Conservation (phyloP, 2,888 invertebrate species). For the Thecophora atra region DNA sequence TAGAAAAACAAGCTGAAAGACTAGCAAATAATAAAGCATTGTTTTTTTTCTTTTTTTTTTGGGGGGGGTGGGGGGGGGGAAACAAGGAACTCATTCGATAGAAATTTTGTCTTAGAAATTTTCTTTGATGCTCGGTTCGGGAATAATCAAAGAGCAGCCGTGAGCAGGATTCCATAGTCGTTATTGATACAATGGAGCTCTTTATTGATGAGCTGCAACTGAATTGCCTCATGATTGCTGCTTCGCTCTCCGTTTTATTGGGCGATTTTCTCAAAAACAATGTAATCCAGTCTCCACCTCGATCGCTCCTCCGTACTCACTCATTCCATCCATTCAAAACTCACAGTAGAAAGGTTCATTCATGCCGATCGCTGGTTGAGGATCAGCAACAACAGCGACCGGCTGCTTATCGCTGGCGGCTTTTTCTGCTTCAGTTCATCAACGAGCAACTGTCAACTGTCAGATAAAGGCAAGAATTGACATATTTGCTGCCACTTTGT, state of each 20-base stretch:
- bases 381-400: background rate
- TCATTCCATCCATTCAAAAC: background rate
- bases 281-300: background rate
- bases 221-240: background rate
- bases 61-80: background rate
- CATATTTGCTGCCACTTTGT: conserved; percentile 39
- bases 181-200: conserved; percentile 9
- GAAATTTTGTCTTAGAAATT: background rate
- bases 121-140: background rate
- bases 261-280: background rate
- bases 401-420: conserved; percentile 5
- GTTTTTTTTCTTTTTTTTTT: background rate
- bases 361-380: background rate
- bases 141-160: too few relatives aligned
- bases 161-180: background rate
- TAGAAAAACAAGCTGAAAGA: background rate
- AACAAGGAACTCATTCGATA: background rate
- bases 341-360: too few relatives aligned
- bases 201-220: conserved; percentile 6
- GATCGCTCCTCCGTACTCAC: background rate
- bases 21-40: background rate
- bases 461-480: conserved; percentile 35
- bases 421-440: conserved; percentile 34
- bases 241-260: background rate
- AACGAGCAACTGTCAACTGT: conserved; percentile 14